phyloP scores from a whole-genome alignment of 2,888 invertebrate species.

The Aporophyla nigra region DNA sequence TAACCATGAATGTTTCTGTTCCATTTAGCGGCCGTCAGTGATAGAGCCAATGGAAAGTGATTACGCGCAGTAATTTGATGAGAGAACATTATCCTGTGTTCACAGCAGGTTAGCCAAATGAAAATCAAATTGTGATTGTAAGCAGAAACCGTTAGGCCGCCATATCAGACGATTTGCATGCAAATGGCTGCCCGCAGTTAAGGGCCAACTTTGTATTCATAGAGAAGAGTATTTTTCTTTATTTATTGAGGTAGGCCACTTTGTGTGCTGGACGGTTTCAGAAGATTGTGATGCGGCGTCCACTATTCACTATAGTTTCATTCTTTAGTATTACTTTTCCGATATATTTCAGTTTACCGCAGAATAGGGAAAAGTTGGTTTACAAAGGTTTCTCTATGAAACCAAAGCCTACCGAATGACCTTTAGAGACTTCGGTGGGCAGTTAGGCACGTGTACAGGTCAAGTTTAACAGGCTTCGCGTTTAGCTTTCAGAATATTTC shows the following conservation, averaged over 20 bases:
- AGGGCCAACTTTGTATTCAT: conserved; percentile 57
- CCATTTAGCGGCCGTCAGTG: conserved; percentile 28
- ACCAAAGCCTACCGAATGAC: conserved; percentile 17
- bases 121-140: conserved; percentile 63
- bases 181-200: conserved; percentile 56
- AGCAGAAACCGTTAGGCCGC: conserved; percentile 59
- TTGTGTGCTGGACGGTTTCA: conserved; percentile 26
- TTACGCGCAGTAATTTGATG: conserved; percentile 57
- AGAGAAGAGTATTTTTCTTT: conserved; percentile 54
- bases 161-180: conserved; percentile 58
- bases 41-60: conserved; percentile 47
- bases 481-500: neutral
- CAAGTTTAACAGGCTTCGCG: neutral
- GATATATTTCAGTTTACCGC: conserved; percentile 8
- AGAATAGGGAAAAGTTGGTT: neutral
- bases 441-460: neutral
- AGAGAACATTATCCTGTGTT: conserved; percentile 54
- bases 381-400: conserved; percentile 16
- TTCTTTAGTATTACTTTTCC: neutral
- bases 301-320: conserved; percentile 5
- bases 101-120: conserved; percentile 56
- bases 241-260: conserved; percentile 53
- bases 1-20: conserved; percentile 43
- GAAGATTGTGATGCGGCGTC: conserved; percentile 10
- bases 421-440: neutral